Evolutionary conservation across 2,113 vertebrate species (phyloP), one percentile per base, ranked within the genome.

Genomic region (Corythornis cristatus): DNA sequence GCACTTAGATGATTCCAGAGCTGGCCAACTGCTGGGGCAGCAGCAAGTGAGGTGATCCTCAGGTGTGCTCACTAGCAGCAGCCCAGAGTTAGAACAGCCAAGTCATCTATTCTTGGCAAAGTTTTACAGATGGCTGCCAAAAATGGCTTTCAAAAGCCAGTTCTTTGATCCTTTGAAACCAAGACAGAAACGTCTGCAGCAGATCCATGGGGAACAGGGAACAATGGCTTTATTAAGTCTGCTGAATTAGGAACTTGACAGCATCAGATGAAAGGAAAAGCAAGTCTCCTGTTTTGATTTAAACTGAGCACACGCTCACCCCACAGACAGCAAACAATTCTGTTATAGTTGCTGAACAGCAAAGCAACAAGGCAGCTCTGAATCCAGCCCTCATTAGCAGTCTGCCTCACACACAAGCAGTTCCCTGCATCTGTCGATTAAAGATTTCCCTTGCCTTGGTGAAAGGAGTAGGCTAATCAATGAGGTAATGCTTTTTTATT

Each of bases 401-500:
- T 88, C 94, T 87, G 81, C 46, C 80, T 94, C 85, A 87, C 75
- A 79, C 73, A 56, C 66, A 83, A 89, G 93, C 81, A 73, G 65
- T 57, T 92, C 73, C 28, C 33, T 19, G 35, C 26, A 15, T 93
- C 73, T 82, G 91, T 33, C 11, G 6, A 93, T 93, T 89, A 92
- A 96, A 96, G 91, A 91, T 94, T 96, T 96, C 90, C 94, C n/a
- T n/a, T 83, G 91, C 82, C 79, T 89, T n/a, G 43, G 66, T 90
- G 86, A 93, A 95, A 93, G 72, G 43, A 82, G 75, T 18, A 89
- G 84, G 76, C 94, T 87, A 77, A 88, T 90, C 12, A 17, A 92
- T 96, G 97, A 97, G 88, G 95, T 96, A 97, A 97, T 96, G 93
- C 86, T 91, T 92, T 92, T 93, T 93, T 78, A 94, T 96, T 95